These are phyloP conservation scores for Lordiphosa collinella DNA, from an alignment of 1,140 invertebrate species.

Conservation along the genomic window DNA sequence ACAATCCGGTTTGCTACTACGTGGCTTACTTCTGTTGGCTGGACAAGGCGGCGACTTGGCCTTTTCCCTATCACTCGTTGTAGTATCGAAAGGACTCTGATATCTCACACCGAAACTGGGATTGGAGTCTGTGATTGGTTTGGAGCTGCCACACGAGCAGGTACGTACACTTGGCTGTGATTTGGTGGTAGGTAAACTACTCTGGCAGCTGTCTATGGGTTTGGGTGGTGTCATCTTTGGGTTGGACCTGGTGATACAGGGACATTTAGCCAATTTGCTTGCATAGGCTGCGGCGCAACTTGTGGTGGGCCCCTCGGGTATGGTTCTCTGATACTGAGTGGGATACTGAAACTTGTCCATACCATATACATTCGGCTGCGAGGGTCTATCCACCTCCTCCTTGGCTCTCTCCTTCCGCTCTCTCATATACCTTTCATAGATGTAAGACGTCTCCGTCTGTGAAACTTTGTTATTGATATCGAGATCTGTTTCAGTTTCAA, in stretches of 20 bases:
- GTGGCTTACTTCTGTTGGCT: too few species aligned
- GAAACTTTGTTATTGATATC: background rate
- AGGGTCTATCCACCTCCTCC: background rate
- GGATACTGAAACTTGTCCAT: conserved; percentile 28
- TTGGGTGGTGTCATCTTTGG: background rate
- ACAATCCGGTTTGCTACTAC: too few species aligned
- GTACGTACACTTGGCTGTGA: conserved; percentile 5
- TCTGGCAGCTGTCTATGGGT: background rate
- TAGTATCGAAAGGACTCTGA: background rate
- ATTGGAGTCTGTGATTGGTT: too few species aligned
- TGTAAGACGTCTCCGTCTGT: conserved; percentile 4
- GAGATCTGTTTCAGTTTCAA: too few species aligned
- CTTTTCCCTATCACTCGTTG: too few species aligned
- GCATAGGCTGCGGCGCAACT: too few species aligned
- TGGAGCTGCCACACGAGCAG: background rate
- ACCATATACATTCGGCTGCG: background rate
- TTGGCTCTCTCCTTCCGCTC: background rate
- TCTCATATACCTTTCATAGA: conserved; percentile 8
- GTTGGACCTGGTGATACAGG: too few species aligned
- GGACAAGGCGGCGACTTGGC: too few species aligned
- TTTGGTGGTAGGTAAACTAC: background rate
- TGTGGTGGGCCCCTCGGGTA: too few species aligned
- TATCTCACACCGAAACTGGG: background rate
- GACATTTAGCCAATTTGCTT: too few species aligned
- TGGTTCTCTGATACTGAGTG: conserved; percentile 12